phyloP scores from a whole-genome alignment of 2,113 vertebrate species.

The Diadophis punctatus region DNA sequence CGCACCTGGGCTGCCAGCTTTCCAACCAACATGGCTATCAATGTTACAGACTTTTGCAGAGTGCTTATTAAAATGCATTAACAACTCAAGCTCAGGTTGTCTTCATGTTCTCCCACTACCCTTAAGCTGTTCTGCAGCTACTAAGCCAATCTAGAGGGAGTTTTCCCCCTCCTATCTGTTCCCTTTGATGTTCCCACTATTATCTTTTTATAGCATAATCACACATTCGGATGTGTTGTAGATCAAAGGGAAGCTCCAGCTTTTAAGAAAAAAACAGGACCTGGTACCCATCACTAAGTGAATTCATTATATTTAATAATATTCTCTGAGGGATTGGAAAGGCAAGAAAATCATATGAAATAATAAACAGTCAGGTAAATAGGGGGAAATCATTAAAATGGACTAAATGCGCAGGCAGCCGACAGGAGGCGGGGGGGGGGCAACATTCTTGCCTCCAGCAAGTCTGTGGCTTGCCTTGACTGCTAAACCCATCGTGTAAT shows the following conservation, averaged over 20 bases:
- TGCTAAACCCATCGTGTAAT: not conserved
- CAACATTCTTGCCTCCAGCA: not conserved
- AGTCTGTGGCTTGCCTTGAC: not conserved
- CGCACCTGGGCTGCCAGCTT: not conserved
- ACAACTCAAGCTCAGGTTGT: conserved; percentile 61
- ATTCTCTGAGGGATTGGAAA: conserved; percentile 61
- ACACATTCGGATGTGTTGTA: conserved; percentile 67
- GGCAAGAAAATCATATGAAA: conserved; percentile 58
- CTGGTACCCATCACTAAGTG: conserved; percentile 63
- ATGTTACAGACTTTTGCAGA: conserved; percentile 38
- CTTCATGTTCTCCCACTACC: conserved; percentile 63
- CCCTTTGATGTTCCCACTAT: conserved; percentile 65
- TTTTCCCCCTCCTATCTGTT: conserved; percentile 46
- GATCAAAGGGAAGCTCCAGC: conserved; percentile 66
- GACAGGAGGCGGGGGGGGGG: conserved; percentile 44
- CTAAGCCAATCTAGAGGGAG: conserved; percentile 54
- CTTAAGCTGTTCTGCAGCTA: conserved; percentile 68
- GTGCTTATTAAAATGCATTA: conserved; percentile 65
- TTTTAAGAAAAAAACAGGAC: conserved; percentile 65
- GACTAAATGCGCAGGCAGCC: conserved; percentile 54
- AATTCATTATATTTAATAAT: conserved; percentile 73
- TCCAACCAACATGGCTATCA: not conserved
- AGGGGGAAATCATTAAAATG: conserved; percentile 54
- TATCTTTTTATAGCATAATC: conserved; percentile 69
- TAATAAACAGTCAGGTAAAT: conserved; percentile 69